A percentile compares a stretch with the other conserved stretches of the same genome.
Evolutionary conservation across 1,140 invertebrate species (phyloP).

Genomic region (Pogonomyrmex californicus): DNA sequence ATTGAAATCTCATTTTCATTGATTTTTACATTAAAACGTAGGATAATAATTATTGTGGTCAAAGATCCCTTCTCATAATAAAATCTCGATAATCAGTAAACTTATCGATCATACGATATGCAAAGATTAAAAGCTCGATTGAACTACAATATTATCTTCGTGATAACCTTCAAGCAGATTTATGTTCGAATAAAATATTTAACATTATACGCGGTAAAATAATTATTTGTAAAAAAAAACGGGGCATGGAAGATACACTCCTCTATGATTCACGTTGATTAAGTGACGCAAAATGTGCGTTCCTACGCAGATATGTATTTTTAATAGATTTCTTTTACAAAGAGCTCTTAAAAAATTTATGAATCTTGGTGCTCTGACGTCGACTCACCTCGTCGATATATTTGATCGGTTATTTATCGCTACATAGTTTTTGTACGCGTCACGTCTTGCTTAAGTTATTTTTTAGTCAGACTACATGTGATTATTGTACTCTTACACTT

Average conservation of each 20-base stretch:
- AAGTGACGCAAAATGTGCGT: not conserved
- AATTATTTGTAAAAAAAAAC: not conserved
- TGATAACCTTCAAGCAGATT: conserved; percentile 9
- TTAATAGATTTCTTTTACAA: not conserved
- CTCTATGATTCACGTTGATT: conserved; percentile 16
- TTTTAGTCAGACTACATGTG: conserved; percentile 8
- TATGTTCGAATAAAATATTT: not conserved
- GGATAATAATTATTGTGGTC: conserved; percentile 1
- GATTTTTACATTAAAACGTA: not conserved
- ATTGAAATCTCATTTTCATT: conserved; percentile 6
- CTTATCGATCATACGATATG: conserved; percentile 30
- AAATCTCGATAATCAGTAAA: conserved; percentile 27
- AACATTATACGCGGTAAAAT: conserved; percentile 1
- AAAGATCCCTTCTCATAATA: conserved; percentile 2
- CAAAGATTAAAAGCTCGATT: conserved; percentile 7
- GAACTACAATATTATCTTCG: not conserved
- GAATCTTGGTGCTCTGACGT: not conserved
- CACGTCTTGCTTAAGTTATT: conserved; percentile 1
- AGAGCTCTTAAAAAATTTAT: not conserved
- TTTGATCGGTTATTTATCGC: conserved; percentile 32
- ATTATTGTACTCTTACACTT: conserved; percentile 13
- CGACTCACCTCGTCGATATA: not conserved
- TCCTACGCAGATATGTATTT: not conserved
- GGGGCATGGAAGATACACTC: not conserved
- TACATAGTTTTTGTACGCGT: not conserved